Conservation (phyloP, 2,113 vertebrate genomes). For the Sardina pilchardus region DNA sequence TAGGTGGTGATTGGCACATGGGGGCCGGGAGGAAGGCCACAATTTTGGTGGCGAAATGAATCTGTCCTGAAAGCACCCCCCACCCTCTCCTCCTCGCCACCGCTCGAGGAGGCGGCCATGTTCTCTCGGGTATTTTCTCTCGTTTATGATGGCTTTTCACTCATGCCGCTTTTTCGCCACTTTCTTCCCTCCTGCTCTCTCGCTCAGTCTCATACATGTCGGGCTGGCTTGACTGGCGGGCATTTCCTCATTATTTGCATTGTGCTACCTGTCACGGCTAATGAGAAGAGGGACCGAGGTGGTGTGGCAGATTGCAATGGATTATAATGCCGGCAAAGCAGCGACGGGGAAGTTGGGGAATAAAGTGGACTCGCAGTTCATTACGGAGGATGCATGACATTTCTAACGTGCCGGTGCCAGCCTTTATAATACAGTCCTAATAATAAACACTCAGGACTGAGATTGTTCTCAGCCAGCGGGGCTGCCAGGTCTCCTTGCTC, state of each 20-base stretch:
- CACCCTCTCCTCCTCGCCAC: neutral
- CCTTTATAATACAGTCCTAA: conserved; percentile 56
- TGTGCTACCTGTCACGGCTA: conserved; percentile 77
- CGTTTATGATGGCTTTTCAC: conserved; percentile 69
- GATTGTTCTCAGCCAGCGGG: conserved; percentile 53
- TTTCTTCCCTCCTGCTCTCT: neutral
- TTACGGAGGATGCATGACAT: conserved; percentile 75
- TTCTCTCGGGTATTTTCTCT: conserved; percentile 63
- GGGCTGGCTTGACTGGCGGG: conserved; percentile 68
- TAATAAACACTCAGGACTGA: conserved; percentile 71
- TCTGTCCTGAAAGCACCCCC: conserved; percentile 55
- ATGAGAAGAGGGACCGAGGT: conserved; percentile 72
- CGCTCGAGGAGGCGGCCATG: conserved; percentile 37
- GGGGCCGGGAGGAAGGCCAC: conserved; percentile 34
- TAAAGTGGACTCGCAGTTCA: conserved; percentile 65
- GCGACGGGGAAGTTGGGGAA: conserved; percentile 66
- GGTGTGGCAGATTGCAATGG: conserved; percentile 65
- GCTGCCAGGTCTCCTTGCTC: conserved; percentile 42
- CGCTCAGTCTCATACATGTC: conserved; percentile 20
- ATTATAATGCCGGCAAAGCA: conserved; percentile 73
- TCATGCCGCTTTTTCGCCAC: conserved; percentile 44
- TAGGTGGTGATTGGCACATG: conserved; percentile 55
- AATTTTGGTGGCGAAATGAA: conserved; percentile 60
- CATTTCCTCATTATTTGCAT: conserved; percentile 79
- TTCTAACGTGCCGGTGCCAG: conserved; percentile 68